These are phyloP conservation scores for Cryptosula pallasiana DNA, from an alignment of 2,888 invertebrate genomes.

Conservation along the genomic window DNA sequence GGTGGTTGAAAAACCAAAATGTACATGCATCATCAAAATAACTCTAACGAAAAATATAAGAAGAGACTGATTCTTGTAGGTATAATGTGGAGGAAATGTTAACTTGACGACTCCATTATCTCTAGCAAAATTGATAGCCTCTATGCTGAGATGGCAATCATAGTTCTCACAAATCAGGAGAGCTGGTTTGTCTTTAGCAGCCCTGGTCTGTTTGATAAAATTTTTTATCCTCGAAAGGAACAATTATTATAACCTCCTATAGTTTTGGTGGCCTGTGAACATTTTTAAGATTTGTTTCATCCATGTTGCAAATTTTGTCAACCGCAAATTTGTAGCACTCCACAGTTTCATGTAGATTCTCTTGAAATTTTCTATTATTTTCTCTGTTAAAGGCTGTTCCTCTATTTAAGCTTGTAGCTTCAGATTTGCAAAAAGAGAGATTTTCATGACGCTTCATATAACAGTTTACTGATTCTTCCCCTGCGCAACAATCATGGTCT, in stretches of 20 bases:
- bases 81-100: constrained; percentile 48
- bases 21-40: constrained; percentile 34
- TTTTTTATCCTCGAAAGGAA: no score
- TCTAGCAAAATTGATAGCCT: constrained; percentile 37
- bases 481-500: background rate
- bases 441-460: background rate
- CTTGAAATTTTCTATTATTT: background rate
- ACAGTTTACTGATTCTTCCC: background rate
- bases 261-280: background rate
- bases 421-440: background rate
- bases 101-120: constrained; percentile 45
- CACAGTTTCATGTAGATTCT: background rate
- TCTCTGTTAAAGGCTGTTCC: background rate
- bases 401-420: background rate
- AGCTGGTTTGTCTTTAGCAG: constrained; percentile 33
- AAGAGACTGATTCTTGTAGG: constrained; percentile 52
- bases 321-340: background rate
- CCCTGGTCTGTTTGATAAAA: constrained; percentile 34
- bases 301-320: background rate
- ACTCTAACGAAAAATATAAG: constrained; percentile 46
- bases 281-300: background rate
- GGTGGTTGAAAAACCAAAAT: constrained; percentile 39
- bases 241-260: no score
- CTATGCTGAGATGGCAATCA: constrained; percentile 34
- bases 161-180: constrained; percentile 38